Evolutionary conservation across 2,797 vertebrate genomes (phyloP).

Genomic region (Rhinichthys osculus): DNA sequence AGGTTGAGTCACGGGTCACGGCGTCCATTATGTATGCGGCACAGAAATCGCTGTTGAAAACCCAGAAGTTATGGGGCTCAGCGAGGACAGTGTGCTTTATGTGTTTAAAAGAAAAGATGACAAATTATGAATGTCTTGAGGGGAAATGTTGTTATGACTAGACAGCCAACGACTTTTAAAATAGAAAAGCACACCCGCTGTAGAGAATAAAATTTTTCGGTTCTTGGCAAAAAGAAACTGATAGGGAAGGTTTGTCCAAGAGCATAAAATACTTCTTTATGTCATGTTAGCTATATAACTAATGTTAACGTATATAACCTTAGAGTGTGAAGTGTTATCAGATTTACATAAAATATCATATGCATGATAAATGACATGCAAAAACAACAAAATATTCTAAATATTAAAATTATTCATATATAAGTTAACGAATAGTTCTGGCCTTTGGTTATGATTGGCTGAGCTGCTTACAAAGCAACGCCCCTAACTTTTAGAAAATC

Average conservation of each 20-base stretch:
- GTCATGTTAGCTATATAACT: too few relatives aligned
- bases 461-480: neutral
- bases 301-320: too few relatives aligned
- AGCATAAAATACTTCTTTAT: neutral
- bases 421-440: neutral
- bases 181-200: constrained; percentile 4
- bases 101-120: constrained; percentile 32
- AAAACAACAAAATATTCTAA: too few relatives aligned
- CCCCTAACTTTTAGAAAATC: too few relatives aligned
- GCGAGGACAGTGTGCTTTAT: neutral
- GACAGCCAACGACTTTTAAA: constrained; percentile 41
- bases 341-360: too few relatives aligned
- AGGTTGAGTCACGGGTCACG: constrained; percentile 22
- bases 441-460: neutral
- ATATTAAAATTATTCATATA: neutral
- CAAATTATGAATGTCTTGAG: constrained; percentile 49
- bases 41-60: constrained; percentile 7
- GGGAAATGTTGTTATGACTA: constrained; percentile 46
- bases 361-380: too few relatives aligned
- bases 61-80: neutral
- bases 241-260: constrained; percentile 19
- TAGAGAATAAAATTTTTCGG: constrained; percentile 24
- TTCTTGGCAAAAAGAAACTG: neutral
- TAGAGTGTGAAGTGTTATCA: too few relatives aligned
- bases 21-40: constrained; percentile 7